Evolutionary conservation across 2,888 invertebrate genomes (phyloP), one percentile per base, ranked within the genome.

Genomic region (Acronicta psi): DNA sequence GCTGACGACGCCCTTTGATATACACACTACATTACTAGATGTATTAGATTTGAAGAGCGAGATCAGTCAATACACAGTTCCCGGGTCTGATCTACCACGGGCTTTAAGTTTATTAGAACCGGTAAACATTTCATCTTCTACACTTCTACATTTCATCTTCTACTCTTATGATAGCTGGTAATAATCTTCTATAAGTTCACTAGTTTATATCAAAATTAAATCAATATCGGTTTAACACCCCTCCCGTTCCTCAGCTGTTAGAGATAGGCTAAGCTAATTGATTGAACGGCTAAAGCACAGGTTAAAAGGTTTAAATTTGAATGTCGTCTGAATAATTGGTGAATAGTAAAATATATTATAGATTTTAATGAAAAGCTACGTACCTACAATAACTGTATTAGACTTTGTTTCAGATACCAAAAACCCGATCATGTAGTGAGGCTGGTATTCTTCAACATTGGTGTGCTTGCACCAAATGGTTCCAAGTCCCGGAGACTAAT

Each of bases 401-500:
- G 2, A 4, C 3, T 34, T 37, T 17, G 4, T 20, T 9, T 4
- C 79, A 96, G 95, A 95, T 98, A 64, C 97, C 98, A 0, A 80
- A 90, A 13, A 95, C 96, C 63, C 94, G 99, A 23, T 97, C 97
- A 8, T 99, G 99, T 85, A 95, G 96, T 3, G 96, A 98, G 85
- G 99, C 99, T 0, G 97, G 96, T 60, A 97, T 99, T 59, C 98
- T 98, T 83, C 96, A 98, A 0, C 99, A 99, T 86, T 99, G 99
- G 99, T 99, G 99, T 85, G 96, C 98, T 2, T 99, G 99, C 83
- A 93, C 98, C 0, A 95, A 95, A 17, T 99, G 99, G 98, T 88
- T 95, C 66, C 92, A 95, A 49, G 88, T 98, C 0, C 85, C 95
- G 1, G 59, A 90, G 0, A 81, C 88, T 0, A 93, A 95, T 44